Evolutionary conservation across 2,888 invertebrate genomes (phyloP).

Genomic region (Galeopsomyia nigrocyanea): DNA sequence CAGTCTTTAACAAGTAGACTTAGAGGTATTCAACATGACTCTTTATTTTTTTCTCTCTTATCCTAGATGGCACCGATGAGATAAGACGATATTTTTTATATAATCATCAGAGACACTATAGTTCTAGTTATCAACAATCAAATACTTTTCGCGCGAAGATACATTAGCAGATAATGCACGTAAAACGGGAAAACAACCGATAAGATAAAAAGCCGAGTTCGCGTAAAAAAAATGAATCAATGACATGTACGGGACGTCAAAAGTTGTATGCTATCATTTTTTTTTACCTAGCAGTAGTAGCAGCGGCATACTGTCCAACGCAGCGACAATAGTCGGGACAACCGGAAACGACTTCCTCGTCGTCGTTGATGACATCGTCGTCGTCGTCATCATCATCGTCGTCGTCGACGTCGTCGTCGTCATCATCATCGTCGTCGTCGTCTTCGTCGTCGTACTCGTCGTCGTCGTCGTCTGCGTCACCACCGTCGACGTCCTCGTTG

Average conservation of each 20-base stretch:
- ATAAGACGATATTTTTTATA: too few relatives aligned
- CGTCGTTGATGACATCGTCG: constrained; percentile 56
- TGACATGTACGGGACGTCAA: neutral
- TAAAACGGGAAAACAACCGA: neutral
- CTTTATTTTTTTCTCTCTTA: too few relatives aligned
- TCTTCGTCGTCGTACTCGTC: constrained; percentile 46
- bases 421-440: constrained; percentile 53
- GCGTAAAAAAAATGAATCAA: constrained; percentile 8
- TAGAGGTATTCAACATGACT: too few relatives aligned
- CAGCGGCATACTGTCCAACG: constrained; percentile 58
- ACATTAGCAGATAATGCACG: neutral
- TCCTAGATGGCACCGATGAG: too few relatives aligned
- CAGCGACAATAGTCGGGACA: constrained; percentile 65
- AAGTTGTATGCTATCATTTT: neutral
- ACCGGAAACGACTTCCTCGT: constrained; percentile 59
- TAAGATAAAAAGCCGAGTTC: too few relatives aligned
- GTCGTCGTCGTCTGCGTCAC: constrained; percentile 40
- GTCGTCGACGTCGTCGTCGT: constrained; percentile 53
- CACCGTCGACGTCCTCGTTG: constrained; percentile 43
- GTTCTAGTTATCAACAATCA: too few relatives aligned
- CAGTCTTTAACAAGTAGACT: too few relatives aligned
- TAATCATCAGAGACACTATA: too few relatives aligned
- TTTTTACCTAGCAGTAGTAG: constrained; percentile 62
- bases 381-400: constrained; percentile 55
- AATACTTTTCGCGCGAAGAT: neutral